A percentile compares a stretch with the other conserved stretches of the same genome.
Conservation (phyloP, 2,888 invertebrate genomes). For the Creontiades dilutus region DNA sequence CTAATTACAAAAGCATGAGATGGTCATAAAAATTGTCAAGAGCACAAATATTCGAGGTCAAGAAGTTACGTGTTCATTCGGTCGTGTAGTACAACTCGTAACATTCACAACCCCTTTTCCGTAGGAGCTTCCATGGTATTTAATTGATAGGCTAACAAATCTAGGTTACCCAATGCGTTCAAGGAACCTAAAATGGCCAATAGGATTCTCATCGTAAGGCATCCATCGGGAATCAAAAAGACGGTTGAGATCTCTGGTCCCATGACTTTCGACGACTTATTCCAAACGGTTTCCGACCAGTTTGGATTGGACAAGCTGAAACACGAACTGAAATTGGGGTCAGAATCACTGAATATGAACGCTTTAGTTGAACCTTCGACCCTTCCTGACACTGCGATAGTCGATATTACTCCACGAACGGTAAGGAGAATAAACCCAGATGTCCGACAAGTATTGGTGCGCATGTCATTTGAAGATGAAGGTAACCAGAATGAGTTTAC, state of each 20-base stretch:
- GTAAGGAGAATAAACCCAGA: background rate
- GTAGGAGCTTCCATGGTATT: too few species aligned
- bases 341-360: background rate
- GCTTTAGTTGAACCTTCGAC: background rate
- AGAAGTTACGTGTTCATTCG: too few species aligned
- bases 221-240: conserved; percentile 18
- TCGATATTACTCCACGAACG: background rate
- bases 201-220: background rate
- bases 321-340: conserved; percentile 13
- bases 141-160: too few species aligned
- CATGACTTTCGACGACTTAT: conserved; percentile 21
- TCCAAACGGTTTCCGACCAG: conserved; percentile 12
- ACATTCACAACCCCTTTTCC: too few species aligned
- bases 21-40: too few species aligned
- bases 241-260: background rate
- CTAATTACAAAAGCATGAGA: too few species aligned
- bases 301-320: conserved; percentile 11
- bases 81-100: too few species aligned
- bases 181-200: background rate
- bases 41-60: too few species aligned
- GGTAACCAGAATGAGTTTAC: background rate
- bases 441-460: background rate
- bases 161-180: too few species aligned
- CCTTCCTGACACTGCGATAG: conserved; percentile 27
- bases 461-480: conserved; percentile 42